A percentile compares a stretch with the other conserved stretches of the same genome.
Conservation (phyloP, 1,140 invertebrate species). For the Dendrolimus punctatus region DNA sequence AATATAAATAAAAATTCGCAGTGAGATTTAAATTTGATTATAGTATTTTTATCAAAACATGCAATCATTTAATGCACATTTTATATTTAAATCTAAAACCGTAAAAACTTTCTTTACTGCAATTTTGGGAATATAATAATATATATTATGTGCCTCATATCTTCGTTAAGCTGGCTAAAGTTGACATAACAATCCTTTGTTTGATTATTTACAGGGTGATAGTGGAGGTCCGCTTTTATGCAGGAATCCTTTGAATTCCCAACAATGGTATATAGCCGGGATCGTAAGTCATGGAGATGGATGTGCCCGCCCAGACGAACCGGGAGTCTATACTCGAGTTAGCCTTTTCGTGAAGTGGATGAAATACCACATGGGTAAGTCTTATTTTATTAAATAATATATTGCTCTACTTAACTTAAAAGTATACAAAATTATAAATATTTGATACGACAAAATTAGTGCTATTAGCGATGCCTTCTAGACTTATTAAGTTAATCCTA, state of each 20-base stretch:
- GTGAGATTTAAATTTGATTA: neutral
- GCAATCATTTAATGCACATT: neutral
- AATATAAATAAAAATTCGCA: too few species aligned
- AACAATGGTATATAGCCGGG: conserved; percentile 83
- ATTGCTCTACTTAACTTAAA: neutral
- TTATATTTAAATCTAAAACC: too few species aligned
- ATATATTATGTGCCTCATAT: too few species aligned
- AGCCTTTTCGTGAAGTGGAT: conserved; percentile 84
- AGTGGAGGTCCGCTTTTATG: conserved; percentile 87
- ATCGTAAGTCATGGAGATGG: conserved; percentile 88
- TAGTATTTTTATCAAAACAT: conserved; percentile 1
- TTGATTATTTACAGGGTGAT: conserved; percentile 73
- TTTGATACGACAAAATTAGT: too few species aligned
- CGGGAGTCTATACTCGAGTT: conserved; percentile 88
- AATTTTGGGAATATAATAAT: too few species aligned
- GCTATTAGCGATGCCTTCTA: too few species aligned
- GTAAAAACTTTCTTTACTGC: too few species aligned
- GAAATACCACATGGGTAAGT: conserved; percentile 68
- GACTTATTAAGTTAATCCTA: too few species aligned
- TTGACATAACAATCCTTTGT: neutral
- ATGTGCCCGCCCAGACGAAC: conserved; percentile 82
- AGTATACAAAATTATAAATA: too few species aligned
- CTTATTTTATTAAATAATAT: conserved; percentile 1
- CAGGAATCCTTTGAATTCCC: conserved; percentile 72
- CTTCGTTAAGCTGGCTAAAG: too few species aligned